A percentile compares a stretch with the other conserved stretches of the same genome.
These are phyloP conservation scores for Prionace glauca DNA, from an alignment of 2,797 vertebrate genomes.

Conservation along the genomic window DNA sequence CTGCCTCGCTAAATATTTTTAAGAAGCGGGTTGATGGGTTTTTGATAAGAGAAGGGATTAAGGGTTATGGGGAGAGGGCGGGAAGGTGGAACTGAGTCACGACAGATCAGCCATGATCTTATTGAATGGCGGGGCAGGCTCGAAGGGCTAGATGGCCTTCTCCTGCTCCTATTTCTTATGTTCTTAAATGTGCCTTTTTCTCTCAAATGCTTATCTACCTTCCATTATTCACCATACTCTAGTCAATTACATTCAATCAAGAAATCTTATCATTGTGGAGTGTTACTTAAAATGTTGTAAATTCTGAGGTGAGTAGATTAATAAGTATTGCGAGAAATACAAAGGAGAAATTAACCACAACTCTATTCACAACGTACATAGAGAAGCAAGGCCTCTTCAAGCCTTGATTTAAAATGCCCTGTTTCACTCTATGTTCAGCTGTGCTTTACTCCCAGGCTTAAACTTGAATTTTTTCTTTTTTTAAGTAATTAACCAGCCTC, in stretches of 20 bases:
- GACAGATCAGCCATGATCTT: too few relatives aligned
- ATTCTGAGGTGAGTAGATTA: neutral
- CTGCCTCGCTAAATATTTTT: too few relatives aligned
- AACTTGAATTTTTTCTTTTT: neutral
- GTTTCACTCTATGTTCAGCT: neutral
- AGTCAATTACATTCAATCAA: neutral
- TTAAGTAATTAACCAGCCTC: neutral
- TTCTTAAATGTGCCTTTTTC: neutral
- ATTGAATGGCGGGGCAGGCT: too few relatives aligned
- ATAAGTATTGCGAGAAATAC: neutral
- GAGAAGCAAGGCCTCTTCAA: neutral
- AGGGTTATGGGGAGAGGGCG: too few relatives aligned
- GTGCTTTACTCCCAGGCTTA: neutral
- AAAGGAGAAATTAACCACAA: neutral
- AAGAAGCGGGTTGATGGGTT: too few relatives aligned
- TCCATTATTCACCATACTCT: neutral
- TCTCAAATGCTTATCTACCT: neutral
- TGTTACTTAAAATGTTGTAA: neutral
- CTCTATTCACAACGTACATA: neutral
- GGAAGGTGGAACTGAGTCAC: too few relatives aligned
- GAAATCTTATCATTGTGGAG: neutral
- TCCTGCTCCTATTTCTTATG: too few relatives aligned
- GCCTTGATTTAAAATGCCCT: neutral
- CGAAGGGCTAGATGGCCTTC: too few relatives aligned
- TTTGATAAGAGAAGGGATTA: too few relatives aligned